Conservation (phyloP, 2,797 vertebrate species). For the Cyprinella venusta region DNA sequence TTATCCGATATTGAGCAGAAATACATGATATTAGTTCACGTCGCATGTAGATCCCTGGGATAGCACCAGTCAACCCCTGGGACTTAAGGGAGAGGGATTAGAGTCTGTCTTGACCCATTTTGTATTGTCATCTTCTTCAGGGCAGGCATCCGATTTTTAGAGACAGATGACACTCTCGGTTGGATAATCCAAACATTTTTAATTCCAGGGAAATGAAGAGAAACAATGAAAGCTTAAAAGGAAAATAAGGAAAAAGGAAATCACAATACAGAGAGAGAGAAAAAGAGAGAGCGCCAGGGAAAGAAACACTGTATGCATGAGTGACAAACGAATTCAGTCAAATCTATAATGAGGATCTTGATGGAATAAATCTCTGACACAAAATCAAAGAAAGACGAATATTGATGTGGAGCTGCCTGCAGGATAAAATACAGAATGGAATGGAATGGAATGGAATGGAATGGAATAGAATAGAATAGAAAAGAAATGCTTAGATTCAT, state of each 20-base stretch:
- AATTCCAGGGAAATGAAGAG: slow-evolving; percentile 27
- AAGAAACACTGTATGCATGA: slow-evolving; percentile 53
- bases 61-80: neutral
- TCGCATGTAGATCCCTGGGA: neutral
- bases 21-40: neutral
- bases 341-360: slow-evolving; percentile 58
- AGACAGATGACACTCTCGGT: slow-evolving; percentile 18
- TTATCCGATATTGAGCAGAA: slow-evolving; percentile 20
- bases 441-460: neutral
- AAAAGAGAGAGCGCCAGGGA: slow-evolving; percentile 21
- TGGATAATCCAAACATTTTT: slow-evolving; percentile 37
- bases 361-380: slow-evolving; percentile 58
- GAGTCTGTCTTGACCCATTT: slow-evolving; percentile 44
- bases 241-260: slow-evolving; percentile 16
- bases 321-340: slow-evolving; percentile 47
- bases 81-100: slow-evolving; percentile 24
- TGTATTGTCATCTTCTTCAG: slow-evolving; percentile 32
- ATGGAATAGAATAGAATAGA: too few relatives aligned
- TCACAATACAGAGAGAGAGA: slow-evolving; percentile 2
- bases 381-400: slow-evolving; percentile 53
- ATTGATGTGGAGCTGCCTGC: slow-evolving; percentile 28
- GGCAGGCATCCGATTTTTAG: slow-evolving; percentile 13
- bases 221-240: slow-evolving; percentile 16
- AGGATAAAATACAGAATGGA: slow-evolving; percentile 1
- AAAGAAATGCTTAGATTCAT: neutral